Percentiles rank a stretch among this genome's conserved stretches.
Conservation (phyloP, 2,797 vertebrate species). For the Rhadinocentrus ornatus region DNA sequence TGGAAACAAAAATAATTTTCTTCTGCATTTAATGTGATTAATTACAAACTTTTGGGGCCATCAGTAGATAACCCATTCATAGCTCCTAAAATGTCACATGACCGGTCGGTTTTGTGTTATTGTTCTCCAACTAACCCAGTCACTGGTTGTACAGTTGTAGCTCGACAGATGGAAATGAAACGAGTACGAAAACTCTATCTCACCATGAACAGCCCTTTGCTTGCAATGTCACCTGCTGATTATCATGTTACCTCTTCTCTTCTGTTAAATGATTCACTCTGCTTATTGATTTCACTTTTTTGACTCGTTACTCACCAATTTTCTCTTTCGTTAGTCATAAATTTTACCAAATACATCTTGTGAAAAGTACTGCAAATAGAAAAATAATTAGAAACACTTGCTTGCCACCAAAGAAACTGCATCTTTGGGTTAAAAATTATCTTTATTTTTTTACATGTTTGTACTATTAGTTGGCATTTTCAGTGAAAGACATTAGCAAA, state of each 20-base stretch:
- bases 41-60: neutral
- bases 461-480: conserved; percentile 21
- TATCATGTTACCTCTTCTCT: conserved; percentile 25
- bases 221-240: conserved; percentile 35
- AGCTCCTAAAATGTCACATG: neutral
- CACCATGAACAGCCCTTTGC: neutral
- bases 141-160: conserved; percentile 8
- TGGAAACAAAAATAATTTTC: neutral
- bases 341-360: neutral
- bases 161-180: conserved; percentile 7
- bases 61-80: neutral
- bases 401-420: conserved; percentile 1
- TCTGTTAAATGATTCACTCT: conserved; percentile 7
- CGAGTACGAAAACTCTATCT: conserved; percentile 5
- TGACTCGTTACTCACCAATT: neutral
- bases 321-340: neutral
- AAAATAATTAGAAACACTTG: conserved; percentile 9
- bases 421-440: conserved; percentile 11
- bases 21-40: neutral
- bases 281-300: neutral
- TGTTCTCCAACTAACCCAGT: neutral
- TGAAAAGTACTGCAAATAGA: conserved; percentile 3
- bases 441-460: conserved; percentile 20
- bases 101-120: neutral
- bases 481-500: conserved; percentile 17